These are phyloP conservation scores for Falco peregrinus DNA, from an alignment of 2,797 vertebrate genomes.

Conservation along the genomic window DNA sequence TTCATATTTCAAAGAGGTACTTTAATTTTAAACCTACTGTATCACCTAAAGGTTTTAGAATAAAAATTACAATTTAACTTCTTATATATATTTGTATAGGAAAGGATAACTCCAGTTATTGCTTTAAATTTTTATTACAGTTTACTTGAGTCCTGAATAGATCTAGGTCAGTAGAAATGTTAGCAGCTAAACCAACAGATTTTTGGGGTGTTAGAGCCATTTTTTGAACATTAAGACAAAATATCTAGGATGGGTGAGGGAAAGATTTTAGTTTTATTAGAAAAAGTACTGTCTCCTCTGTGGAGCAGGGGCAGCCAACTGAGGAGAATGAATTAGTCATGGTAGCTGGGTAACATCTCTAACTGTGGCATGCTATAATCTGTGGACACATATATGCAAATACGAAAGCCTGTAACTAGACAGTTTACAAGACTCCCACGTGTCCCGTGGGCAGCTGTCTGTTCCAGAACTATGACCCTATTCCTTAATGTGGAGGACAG, in stretches of 20 bases:
- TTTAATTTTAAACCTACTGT: background rate
- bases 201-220: background rate
- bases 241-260: background rate
- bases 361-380: background rate
- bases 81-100: background rate
- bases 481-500: rapidly evolving
- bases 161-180: background rate
- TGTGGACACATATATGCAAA: background rate
- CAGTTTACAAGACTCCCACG: background rate
- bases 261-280: background rate
- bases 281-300: background rate
- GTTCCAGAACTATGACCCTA: background rate
- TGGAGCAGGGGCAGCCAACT: background rate
- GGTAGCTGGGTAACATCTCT: background rate
- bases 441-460: background rate
- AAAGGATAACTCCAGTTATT: background rate
- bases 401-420: background rate
- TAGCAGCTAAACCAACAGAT: background rate
- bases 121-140: background rate
- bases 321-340: background rate
- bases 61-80: background rate
- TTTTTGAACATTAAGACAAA: background rate
- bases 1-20: background rate
- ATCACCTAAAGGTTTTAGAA: background rate
- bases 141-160: background rate